These are phyloP conservation scores for Apogon talboti DNA, from an alignment of 2,797 vertebrate genomes.

Conservation along the genomic window DNA sequence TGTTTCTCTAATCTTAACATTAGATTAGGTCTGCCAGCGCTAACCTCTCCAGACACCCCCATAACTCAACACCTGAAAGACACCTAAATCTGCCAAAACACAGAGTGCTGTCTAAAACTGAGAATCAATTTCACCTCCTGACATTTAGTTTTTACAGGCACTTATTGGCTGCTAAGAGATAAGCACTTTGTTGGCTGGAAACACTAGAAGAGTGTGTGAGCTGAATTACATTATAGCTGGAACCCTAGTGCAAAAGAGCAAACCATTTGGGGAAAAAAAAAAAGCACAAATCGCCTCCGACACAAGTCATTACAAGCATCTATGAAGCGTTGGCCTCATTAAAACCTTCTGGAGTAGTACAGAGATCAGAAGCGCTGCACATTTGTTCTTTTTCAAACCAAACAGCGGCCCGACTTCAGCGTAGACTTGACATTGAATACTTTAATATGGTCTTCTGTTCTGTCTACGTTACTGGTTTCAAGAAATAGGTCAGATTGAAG, in stretches of 20 bases:
- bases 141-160: slow-evolving; percentile 52
- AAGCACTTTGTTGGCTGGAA: slow-evolving; percentile 39
- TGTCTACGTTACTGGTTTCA: slow-evolving; percentile 15
- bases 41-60: neutral
- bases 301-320: slow-evolving; percentile 40
- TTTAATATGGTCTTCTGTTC: slow-evolving; percentile 10
- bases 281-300: slow-evolving; percentile 26
- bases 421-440: slow-evolving; percentile 49
- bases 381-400: slow-evolving; percentile 25
- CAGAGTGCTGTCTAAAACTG: slow-evolving; percentile 27
- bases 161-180: slow-evolving; percentile 50
- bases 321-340: slow-evolving; percentile 47
- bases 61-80: slow-evolving; percentile 30
- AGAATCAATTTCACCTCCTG: slow-evolving; percentile 62
- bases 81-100: slow-evolving; percentile 40
- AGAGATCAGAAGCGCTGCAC: slow-evolving; percentile 47
- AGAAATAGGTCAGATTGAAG: slow-evolving; percentile 55
- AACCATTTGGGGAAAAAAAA: slow-evolving; percentile 9
- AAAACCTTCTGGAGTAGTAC: slow-evolving; percentile 18
- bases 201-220: slow-evolving; percentile 38
- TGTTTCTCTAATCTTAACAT: slow-evolving; percentile 11
- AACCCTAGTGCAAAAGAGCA: slow-evolving; percentile 31
- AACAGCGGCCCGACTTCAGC: slow-evolving; percentile 26
- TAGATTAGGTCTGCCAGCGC: neutral
- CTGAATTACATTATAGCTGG: slow-evolving; percentile 38